Evolutionary conservation across 2,113 vertebrate species (phyloP).

Genomic region (Brachypteracias leptosomus): DNA sequence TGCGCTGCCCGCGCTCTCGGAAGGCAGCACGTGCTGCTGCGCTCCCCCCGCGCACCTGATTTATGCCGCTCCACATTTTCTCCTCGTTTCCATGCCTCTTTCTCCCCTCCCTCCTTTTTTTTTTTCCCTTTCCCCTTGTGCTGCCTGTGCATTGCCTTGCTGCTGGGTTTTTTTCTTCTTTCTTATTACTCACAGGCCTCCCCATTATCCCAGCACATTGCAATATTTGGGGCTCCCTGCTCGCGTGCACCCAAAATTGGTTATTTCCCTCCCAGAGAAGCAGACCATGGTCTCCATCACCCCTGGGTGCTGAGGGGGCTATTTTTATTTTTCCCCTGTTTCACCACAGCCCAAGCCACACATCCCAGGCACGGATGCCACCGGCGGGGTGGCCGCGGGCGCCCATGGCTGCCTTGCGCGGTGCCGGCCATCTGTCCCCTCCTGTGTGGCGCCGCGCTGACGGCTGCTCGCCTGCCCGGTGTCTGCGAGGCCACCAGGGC

Average conservation of each 20-base stretch:
- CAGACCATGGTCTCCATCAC: neutral
- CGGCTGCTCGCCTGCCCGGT: slow-evolving; percentile 61
- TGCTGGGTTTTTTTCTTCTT: neutral
- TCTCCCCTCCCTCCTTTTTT: neutral
- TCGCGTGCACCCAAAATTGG: neutral
- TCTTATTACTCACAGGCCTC: neutral
- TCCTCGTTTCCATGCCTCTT: slow-evolving; percentile 50
- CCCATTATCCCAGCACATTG: neutral
- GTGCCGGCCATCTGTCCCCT: slow-evolving; percentile 74
- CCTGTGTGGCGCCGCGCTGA: slow-evolving; percentile 45
- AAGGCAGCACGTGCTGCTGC: slow-evolving; percentile 31
- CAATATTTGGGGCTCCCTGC: neutral
- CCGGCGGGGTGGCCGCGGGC: neutral
- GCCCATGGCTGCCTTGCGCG: slow-evolving; percentile 15
- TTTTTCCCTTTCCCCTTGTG: neutral
- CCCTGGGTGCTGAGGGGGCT: neutral
- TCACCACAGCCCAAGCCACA: accelerated
- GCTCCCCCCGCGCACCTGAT: neutral
- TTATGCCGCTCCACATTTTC: slow-evolving; percentile 61
- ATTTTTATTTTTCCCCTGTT: neutral
- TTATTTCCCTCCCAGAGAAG: neutral
- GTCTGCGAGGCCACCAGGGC: slow-evolving; percentile 33
- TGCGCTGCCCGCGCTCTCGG: neutral
- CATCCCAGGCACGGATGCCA: neutral
- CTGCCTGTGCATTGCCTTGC: neutral